A percentile compares a stretch with the other conserved stretches of the same genome.
Evolutionary conservation across 2,113 vertebrate genomes (phyloP).

Genomic region (Hippoglossus stenolepis): DNA sequence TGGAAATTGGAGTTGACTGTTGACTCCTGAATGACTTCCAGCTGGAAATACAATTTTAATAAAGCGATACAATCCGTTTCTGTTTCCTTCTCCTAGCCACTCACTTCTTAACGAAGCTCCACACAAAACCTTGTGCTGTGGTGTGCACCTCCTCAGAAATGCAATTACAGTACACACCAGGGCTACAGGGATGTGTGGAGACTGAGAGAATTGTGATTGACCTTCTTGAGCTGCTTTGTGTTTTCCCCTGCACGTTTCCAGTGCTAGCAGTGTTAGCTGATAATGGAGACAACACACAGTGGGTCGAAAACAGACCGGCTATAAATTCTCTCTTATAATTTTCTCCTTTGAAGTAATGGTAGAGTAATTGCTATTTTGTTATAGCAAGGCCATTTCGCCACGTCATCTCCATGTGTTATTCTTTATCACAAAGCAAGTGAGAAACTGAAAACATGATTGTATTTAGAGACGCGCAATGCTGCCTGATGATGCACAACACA

Average conservation of each 20-base stretch:
- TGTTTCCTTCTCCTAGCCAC: constrained; percentile 10
- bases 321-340: constrained; percentile 16
- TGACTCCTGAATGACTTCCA: constrained; percentile 30
- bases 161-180: constrained; percentile 55
- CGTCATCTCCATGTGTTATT: constrained; percentile 18
- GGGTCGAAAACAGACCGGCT: constrained; percentile 21
- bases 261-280: constrained; percentile 16
- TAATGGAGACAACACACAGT: constrained; percentile 31
- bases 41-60: constrained; percentile 42
- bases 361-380: constrained; percentile 23
- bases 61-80: constrained; percentile 31
- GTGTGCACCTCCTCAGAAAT: constrained; percentile 51
- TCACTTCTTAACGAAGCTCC: constrained; percentile 34
- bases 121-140: constrained; percentile 40
- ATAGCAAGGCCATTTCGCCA: constrained; percentile 28
- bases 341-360: constrained; percentile 6
- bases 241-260: constrained; percentile 9
- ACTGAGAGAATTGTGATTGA: constrained; percentile 43
- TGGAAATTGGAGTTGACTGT: constrained; percentile 31
- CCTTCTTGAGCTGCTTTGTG: constrained; percentile 44
- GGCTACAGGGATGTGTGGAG: constrained; percentile 28
- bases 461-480: constrained; percentile 13
- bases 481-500: constrained; percentile 22
- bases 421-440: constrained; percentile 7
- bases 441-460: constrained; percentile 29